Evolutionary conservation across 64 coral and sea anemone species (phyloP).

Genomic region (Acropora tenuis): DNA sequence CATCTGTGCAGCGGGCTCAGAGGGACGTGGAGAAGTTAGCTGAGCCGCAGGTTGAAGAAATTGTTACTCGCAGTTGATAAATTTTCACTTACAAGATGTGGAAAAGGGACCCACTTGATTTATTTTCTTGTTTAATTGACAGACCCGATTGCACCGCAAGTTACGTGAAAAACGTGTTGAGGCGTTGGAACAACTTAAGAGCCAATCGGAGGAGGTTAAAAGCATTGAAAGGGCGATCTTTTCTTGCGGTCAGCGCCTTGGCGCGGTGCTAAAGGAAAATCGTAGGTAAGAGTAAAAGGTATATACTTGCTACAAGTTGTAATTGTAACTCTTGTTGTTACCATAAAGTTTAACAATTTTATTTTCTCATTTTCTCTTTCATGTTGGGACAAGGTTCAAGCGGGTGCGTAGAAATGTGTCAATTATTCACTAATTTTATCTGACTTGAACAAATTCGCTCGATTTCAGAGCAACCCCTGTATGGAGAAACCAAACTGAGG

Average conservation of each 20-base stretch:
- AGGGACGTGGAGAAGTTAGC: slow-evolving; percentile 92
- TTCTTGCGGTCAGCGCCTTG: slow-evolving; percentile 78
- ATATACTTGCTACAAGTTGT: too few relatives aligned
- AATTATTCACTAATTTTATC: too few relatives aligned
- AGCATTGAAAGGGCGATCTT: slow-evolving; percentile 82
- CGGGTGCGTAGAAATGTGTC: background rate
- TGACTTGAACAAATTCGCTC: too few relatives aligned
- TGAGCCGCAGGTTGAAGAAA: slow-evolving; percentile 73
- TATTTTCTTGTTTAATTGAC: background rate
- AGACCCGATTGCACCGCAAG: slow-evolving; percentile 77
- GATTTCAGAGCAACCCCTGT: too few relatives aligned
- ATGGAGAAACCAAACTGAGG: too few relatives aligned
- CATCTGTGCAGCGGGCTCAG: slow-evolving; percentile 75
- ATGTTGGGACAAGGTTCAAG: slow-evolving; percentile 35
- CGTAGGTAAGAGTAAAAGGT: slow-evolving; percentile 45
- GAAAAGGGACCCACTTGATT: background rate
- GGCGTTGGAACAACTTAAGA: slow-evolving; percentile 65
- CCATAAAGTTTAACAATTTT: background rate
- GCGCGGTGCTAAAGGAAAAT: slow-evolving; percentile 91
- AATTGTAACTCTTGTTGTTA: too few relatives aligned
- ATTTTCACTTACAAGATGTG: too few relatives aligned
- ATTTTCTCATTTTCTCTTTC: slow-evolving; percentile 2
- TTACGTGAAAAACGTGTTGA: slow-evolving; percentile 58
- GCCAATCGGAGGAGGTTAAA: slow-evolving; percentile 78
- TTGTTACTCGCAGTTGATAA: background rate